A percentile compares a stretch with the other conserved stretches of the same genome.
These are phyloP conservation scores for Scaptomyza cyrtandrae DNA, from an alignment of 2,888 invertebrate genomes.

Conservation along the genomic window DNA sequence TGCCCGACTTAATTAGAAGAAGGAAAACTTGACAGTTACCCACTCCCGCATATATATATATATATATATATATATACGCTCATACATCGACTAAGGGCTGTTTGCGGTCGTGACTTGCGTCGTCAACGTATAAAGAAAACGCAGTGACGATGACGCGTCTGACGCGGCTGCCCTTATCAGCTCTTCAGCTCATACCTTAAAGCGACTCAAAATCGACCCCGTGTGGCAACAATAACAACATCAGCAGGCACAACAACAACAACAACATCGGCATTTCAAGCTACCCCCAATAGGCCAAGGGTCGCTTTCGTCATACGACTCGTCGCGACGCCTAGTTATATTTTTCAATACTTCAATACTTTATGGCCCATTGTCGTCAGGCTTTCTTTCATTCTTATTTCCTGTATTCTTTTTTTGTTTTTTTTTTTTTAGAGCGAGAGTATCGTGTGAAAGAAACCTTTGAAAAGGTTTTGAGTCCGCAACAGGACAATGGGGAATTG, in stretches of 20 bases:
- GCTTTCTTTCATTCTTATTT: conserved; percentile 38
- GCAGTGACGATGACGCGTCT: conserved; percentile 18
- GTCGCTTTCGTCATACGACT: conserved; percentile 41
- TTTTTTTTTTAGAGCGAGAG: conserved; percentile 22
- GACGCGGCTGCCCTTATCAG: conserved; percentile 39
- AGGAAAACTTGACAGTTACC: neutral
- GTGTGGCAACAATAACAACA: conserved; percentile 13
- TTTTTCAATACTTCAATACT: conserved; percentile 63
- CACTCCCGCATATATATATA: neutral
- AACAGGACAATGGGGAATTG: conserved; percentile 3
- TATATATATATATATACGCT: neutral
- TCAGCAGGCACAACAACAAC: neutral
- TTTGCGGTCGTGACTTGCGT: conserved; percentile 39
- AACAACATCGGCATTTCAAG: conserved; percentile 30
- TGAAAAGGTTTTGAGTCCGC: conserved; percentile 18
- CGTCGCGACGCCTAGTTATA: conserved; percentile 23
- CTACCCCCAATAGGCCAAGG: conserved; percentile 55
- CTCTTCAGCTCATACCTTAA: conserved; percentile 26
- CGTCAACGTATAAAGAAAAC: conserved; percentile 7
- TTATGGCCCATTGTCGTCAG: conserved; percentile 46
- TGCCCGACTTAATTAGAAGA: conserved; percentile 23
- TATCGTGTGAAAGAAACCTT: conserved; percentile 66
- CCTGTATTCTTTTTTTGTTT: neutral
- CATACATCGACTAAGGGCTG: conserved; percentile 7
- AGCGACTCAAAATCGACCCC: conserved; percentile 46